Percentiles rank a stretch among this genome's conserved stretches.
Evolutionary conservation across 2,797 vertebrate genomes (phyloP).

Genomic region (Acanthurus leucopareius): DNA sequence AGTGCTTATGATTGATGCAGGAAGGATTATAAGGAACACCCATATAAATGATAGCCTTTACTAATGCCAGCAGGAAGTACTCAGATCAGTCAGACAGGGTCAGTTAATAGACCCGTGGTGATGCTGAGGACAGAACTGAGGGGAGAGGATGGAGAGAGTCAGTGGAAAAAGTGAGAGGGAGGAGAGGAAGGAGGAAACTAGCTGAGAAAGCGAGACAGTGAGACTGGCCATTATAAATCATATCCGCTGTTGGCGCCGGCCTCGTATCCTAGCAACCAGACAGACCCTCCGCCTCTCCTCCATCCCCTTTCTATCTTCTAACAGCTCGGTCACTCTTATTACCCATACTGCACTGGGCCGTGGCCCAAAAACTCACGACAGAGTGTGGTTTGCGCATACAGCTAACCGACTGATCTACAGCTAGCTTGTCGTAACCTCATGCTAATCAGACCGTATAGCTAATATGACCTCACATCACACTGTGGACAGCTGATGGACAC

Average conservation of each 20-base stretch:
- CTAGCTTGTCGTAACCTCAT: constrained; percentile 12
- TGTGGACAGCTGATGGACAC: not conserved
- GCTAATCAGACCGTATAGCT: constrained; percentile 20
- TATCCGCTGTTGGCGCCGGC: constrained; percentile 83
- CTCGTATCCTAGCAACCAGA: constrained; percentile 84
- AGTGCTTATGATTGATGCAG: constrained; percentile 11
- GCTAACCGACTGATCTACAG: constrained; percentile 39
- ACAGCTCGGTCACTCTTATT: constrained; percentile 78
- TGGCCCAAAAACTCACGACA: constrained; percentile 66
- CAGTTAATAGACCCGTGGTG: constrained; percentile 55
- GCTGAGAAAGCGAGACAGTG: constrained; percentile 79
- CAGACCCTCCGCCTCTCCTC: constrained; percentile 77
- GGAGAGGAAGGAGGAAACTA: constrained; percentile 75
- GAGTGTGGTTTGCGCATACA: constrained; percentile 43
- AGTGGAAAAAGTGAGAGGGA: constrained; percentile 72
- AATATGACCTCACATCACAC: constrained; percentile 37
- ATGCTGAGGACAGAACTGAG: constrained; percentile 61
- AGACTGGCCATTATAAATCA: constrained; percentile 86
- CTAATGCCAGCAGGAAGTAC: constrained; percentile 52
- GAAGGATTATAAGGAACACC: constrained; percentile 44
- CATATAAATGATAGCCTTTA: constrained; percentile 50
- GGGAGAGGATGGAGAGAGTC: constrained; percentile 60
- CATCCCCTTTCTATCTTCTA: constrained; percentile 73
- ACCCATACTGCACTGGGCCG: constrained; percentile 77
- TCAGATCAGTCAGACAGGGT: constrained; percentile 50